Conservation (phyloP, 2,797 vertebrate genomes). For the Notolabrus celidotus region DNA sequence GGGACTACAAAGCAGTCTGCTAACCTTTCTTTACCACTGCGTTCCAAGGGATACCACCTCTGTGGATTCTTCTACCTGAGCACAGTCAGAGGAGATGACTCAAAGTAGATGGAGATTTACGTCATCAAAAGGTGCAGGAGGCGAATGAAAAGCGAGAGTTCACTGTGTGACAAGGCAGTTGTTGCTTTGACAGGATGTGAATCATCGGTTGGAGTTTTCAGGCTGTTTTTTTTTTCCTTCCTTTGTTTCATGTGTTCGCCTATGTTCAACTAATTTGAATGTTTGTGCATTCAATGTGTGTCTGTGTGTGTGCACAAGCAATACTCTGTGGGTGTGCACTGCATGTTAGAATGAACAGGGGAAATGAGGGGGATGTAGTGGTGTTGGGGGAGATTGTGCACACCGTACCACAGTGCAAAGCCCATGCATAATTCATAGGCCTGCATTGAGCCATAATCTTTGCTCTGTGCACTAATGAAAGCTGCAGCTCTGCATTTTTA, state of each 20-base stretch:
- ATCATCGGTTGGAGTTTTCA: slow-evolving; percentile 15
- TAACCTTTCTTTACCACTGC: neutral
- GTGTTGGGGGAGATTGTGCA: neutral
- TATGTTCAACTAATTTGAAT: slow-evolving; percentile 41
- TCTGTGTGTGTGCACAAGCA: slow-evolving; percentile 33
- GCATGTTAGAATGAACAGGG: slow-evolving; percentile 59
- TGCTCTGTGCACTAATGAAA: slow-evolving; percentile 78
- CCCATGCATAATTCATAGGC: slow-evolving; percentile 81
- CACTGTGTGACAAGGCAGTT: slow-evolving; percentile 15
- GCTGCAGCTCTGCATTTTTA: slow-evolving; percentile 69
- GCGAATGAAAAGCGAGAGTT: slow-evolving; percentile 18
- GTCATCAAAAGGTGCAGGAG: slow-evolving; percentile 9
- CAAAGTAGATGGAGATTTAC: slow-evolving; percentile 2
- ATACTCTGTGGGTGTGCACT: slow-evolving; percentile 51
- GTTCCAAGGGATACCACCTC: neutral
- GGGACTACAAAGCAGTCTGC: slow-evolving; percentile 3
- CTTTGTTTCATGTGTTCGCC: slow-evolving; percentile 5
- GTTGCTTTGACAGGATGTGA: neutral
- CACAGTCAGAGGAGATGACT: neutral
- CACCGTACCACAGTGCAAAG: slow-evolving; percentile 42
- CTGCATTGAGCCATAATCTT: slow-evolving; percentile 80
- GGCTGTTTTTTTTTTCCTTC: neutral
- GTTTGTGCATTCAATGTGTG: no score
- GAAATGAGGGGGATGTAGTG: slow-evolving; percentile 20
- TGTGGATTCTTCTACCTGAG: slow-evolving; percentile 1